Evolutionary conservation across 2,797 vertebrate species (phyloP).

Genomic region (Sebastes melanostomus): DNA sequence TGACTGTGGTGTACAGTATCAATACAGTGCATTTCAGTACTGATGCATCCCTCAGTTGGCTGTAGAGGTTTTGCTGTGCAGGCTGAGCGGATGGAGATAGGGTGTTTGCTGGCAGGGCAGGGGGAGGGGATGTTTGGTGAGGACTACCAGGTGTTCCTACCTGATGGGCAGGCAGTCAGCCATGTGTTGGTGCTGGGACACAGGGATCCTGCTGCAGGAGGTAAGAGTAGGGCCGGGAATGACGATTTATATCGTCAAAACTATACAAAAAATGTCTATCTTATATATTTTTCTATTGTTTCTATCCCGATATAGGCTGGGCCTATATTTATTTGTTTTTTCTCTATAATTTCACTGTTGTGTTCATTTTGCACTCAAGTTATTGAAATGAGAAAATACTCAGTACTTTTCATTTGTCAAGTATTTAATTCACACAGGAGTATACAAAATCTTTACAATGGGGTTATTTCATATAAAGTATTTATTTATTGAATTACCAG

Average conservation of each 20-base stretch:
- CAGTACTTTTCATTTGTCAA: no score
- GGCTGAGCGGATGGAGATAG: constrained; percentile 34
- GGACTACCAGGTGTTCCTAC: constrained; percentile 72
- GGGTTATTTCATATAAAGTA: no score
- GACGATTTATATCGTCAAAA: no score
- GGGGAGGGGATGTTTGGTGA: constrained; percentile 64
- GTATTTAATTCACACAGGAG: no score
- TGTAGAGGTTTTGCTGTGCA: constrained; percentile 11
- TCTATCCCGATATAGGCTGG: no score
- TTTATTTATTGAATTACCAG: no score
- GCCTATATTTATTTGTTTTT: no score
- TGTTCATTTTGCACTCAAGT: no score
- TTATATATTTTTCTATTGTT: no score
- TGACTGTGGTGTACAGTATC: constrained; percentile 1
- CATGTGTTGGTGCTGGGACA: constrained; percentile 65
- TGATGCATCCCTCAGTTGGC: constrained; percentile 22
- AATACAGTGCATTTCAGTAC: constrained; percentile 23
- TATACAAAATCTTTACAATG: no score
- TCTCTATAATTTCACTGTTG: no score
- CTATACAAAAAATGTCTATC: accelerated
- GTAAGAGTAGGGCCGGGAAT: constrained; percentile 52
- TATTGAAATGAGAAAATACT: no score
- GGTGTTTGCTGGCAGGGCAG: constrained; percentile 48
- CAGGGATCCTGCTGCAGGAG: constrained; percentile 48
- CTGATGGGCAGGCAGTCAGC: constrained; percentile 57